These are phyloP conservation scores for Bradypodion ventrale DNA, from an alignment of 2,797 vertebrate species.

Conservation along the genomic window DNA sequence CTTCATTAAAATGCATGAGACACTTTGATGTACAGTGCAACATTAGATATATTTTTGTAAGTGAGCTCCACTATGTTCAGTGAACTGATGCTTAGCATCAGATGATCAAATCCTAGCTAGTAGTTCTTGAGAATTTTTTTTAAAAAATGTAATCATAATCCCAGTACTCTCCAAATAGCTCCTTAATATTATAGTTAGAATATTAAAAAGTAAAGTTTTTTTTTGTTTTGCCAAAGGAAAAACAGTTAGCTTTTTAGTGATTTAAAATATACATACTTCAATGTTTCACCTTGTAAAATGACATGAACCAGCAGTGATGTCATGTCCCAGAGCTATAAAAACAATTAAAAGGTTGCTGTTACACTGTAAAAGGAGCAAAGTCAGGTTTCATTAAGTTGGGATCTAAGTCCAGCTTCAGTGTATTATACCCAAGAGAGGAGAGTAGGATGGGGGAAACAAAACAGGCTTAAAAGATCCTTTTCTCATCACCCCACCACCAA, in stretches of 20 bases:
- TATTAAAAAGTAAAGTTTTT: too few relatives aligned
- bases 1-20: background rate
- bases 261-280: background rate
- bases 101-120: too few relatives aligned
- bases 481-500: too few relatives aligned
- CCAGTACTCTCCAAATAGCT: too few relatives aligned
- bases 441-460: too few relatives aligned
- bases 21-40: background rate
- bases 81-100: background rate
- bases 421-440: too few relatives aligned
- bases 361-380: background rate
- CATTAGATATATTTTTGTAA: background rate
- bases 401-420: background rate
- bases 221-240: background rate
- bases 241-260: background rate
- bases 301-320: background rate
- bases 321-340: background rate
- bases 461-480: too few relatives aligned
- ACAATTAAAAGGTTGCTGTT: background rate
- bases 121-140: too few relatives aligned
- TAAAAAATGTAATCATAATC: too few relatives aligned
- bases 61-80: background rate
- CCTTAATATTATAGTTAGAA: too few relatives aligned
- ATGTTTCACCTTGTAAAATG: too few relatives aligned
- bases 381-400: background rate